These are phyloP conservation scores for Parazoanthus atlanticus DNA, from an alignment of 92 coral and sea anemone genomes.

Conservation along the genomic window DNA sequence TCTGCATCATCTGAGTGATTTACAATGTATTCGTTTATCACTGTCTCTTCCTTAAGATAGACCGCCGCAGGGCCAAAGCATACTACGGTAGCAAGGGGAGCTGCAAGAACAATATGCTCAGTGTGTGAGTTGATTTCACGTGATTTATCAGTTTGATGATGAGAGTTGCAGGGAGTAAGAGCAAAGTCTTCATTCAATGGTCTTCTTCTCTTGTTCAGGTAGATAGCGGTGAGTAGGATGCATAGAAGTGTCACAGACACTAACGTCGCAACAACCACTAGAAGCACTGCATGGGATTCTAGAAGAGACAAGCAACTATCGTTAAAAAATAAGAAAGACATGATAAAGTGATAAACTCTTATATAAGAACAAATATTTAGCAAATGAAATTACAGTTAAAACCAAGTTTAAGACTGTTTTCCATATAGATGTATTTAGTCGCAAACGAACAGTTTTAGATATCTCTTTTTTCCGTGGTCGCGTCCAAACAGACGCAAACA, in stretches of 20 bases:
- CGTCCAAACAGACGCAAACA: too few species aligned
- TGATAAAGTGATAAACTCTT: background rate
- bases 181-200: constrained; percentile 16
- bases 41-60: constrained; percentile 16
- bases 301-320: background rate
- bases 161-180: constrained; percentile 1
- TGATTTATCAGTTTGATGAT: background rate
- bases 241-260: constrained; percentile 24
- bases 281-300: constrained; percentile 28
- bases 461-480: too few species aligned
- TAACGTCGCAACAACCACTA: constrained; percentile 35
- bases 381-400: too few species aligned
- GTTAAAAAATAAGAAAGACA: background rate
- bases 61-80: constrained; percentile 36
- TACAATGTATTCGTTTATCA: background rate
- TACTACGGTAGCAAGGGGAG: constrained; percentile 28
- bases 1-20: background rate
- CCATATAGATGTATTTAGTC: too few species aligned
- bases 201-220: constrained; percentile 23
- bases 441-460: too few species aligned
- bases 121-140: constrained; percentile 14
- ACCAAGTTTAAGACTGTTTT: too few species aligned
- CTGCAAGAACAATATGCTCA: constrained; percentile 19
- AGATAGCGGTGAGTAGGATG: constrained; percentile 29
- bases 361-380: too few species aligned